Conservation (phyloP, 2,113 vertebrate species). For the Lamprologus speciosus region DNA sequence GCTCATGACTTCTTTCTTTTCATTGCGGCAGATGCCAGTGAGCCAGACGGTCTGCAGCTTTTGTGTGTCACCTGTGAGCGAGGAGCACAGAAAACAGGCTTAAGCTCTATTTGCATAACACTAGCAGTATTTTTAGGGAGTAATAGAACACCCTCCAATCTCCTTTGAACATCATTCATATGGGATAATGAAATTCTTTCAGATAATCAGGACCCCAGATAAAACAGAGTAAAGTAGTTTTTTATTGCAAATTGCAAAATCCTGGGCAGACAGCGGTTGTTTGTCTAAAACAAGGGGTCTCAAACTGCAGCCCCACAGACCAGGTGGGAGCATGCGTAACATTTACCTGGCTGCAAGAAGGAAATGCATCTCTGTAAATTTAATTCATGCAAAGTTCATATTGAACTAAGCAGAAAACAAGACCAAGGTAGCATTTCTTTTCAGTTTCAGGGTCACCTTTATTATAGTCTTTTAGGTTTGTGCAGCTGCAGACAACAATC, state of each 20-base stretch:
- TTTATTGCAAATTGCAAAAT: neutral
- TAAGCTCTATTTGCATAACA: neutral
- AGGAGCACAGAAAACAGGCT: neutral
- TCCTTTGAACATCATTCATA: neutral
- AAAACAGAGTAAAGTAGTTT: neutral
- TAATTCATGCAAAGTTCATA: neutral
- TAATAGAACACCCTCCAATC: neutral
- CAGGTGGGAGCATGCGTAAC: neutral
- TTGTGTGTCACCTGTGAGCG: constrained; percentile 84
- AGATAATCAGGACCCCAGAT: neutral
- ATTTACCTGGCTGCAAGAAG: neutral
- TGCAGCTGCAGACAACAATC: neutral
- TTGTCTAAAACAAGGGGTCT: neutral
- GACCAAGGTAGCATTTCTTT: neutral
- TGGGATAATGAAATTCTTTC: neutral
- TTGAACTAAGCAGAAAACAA: neutral
- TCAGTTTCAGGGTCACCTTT: neutral
- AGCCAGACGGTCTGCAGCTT: constrained; percentile 97
- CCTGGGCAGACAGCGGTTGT: neutral
- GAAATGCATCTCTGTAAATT: rapidly evolving
- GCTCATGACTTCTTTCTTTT: constrained; percentile 99
- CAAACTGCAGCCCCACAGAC: neutral
- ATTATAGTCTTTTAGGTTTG: neutral
- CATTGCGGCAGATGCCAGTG: constrained; percentile 94
- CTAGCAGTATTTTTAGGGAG: neutral